Percentiles rank a stretch among this genome's conserved stretches.
These are phyloP conservation scores for Ptyas mucosa DNA, from an alignment of 2,113 vertebrate species.

Conservation along the genomic window DNA sequence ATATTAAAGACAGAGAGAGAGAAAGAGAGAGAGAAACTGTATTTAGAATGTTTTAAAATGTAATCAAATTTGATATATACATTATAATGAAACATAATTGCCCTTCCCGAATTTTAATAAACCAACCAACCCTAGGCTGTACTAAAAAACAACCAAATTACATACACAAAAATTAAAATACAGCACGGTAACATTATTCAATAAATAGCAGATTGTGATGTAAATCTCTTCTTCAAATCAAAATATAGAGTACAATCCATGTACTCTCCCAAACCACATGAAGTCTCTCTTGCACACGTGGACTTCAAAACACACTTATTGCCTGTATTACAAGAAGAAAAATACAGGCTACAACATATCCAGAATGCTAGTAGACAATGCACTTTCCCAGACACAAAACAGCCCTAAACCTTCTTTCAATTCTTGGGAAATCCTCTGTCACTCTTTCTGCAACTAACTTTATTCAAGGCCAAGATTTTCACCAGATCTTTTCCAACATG, in stretches of 20 bases:
- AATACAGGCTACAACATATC: not conserved
- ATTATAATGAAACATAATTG: not conserved
- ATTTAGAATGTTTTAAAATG: not conserved
- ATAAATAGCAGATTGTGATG: not conserved
- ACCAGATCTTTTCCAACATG: not conserved
- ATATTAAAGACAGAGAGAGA: not conserved
- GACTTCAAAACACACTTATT: not conserved
- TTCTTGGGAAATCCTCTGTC: not conserved
- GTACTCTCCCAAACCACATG: not conserved
- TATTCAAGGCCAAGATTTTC: not conserved
- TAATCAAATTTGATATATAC: not conserved
- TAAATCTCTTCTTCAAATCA: not conserved
- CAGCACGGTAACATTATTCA: not conserved
- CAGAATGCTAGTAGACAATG: not conserved
- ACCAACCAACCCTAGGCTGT: not conserved
- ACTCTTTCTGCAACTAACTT: not conserved
- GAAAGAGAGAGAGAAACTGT: not conserved
- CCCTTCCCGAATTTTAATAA: not conserved
- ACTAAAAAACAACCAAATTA: not conserved
- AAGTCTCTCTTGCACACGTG: not conserved
- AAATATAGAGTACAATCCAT: not conserved
- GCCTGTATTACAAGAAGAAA: not conserved
- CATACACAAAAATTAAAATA: not conserved
- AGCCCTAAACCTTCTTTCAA: not conserved
- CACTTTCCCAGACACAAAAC: not conserved